phyloP scores from a whole-genome alignment of 2,888 invertebrate genomes.

The Synergus itoensis region DNA sequence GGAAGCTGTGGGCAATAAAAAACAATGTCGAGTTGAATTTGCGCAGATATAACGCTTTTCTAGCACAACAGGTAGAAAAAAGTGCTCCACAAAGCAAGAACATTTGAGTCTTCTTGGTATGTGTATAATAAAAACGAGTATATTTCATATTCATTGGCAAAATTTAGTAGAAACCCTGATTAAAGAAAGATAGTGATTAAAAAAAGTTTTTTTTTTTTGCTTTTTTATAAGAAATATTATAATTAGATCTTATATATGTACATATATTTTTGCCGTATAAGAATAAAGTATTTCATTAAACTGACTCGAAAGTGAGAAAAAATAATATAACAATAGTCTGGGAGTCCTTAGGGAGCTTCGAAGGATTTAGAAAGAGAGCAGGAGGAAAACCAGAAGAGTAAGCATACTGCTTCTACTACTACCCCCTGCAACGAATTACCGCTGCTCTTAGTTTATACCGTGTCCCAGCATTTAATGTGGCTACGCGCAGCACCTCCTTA shows the following conservation, averaged over 20 bases:
- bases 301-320: not conserved
- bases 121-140: not conserved
- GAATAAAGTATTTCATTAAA: not conserved
- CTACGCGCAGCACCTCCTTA: constrained; percentile 62
- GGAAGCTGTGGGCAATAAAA: constrained; percentile 27
- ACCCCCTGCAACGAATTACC: constrained; percentile 75
- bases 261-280: not conserved
- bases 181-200: too few relatives aligned
- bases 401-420: constrained; percentile 42
- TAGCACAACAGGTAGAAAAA: constrained; percentile 5
- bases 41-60: constrained; percentile 15
- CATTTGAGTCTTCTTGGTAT: not conserved
- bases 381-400: constrained; percentile 17
- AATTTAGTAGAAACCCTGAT: too few relatives aligned
- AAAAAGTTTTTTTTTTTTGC: too few relatives aligned
- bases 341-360: not conserved
- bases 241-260: too few relatives aligned
- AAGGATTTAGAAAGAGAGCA: constrained; percentile 23
- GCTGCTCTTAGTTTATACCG: constrained; percentile 73
- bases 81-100: not conserved
- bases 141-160: not conserved
- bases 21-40: constrained; percentile 4
- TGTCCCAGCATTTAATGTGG: constrained; percentile 72
- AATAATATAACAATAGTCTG: constrained; percentile 17
- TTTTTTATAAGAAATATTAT: too few relatives aligned